Evolutionary conservation across 2,113 vertebrate species (phyloP).

Genomic region (Campylomormyrus numenius): DNA sequence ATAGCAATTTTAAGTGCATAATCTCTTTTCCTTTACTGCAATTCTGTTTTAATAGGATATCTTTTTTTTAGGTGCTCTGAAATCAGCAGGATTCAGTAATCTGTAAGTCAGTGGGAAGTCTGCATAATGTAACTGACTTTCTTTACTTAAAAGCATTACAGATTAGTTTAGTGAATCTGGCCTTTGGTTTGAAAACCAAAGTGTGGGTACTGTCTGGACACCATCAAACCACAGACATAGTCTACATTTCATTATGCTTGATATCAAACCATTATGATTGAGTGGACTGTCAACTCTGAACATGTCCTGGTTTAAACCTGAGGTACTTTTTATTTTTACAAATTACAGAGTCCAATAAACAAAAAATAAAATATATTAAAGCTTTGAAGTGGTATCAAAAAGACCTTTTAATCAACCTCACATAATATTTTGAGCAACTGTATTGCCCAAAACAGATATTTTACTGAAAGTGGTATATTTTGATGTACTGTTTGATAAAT

Average conservation of each 20-base stretch:
- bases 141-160: background rate
- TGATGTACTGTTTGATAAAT: background rate
- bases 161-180: conserved; percentile 13
- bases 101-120: conserved; percentile 17
- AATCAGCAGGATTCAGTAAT: conserved; percentile 32
- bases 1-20: background rate
- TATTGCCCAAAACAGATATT: background rate
- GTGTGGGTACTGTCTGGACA: conserved; percentile 12
- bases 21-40: conserved; percentile 18
- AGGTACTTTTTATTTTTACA: background rate
- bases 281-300: background rate
- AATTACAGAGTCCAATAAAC: background rate
- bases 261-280: background rate
- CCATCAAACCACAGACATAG: background rate
- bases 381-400: background rate
- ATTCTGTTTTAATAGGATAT: conserved; percentile 25
- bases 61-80: conserved; percentile 22
- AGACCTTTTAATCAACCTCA: background rate
- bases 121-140: background rate
- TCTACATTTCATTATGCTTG: background rate
- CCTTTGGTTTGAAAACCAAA: conserved; percentile 18
- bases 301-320: background rate
- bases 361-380: background rate
- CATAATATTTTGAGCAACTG: background rate
- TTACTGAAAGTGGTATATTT: background rate